Percentiles rank a stretch among this genome's conserved stretches.
Evolutionary conservation across 2,113 vertebrate species (phyloP).

Genomic region (Pampusana beccarii): DNA sequence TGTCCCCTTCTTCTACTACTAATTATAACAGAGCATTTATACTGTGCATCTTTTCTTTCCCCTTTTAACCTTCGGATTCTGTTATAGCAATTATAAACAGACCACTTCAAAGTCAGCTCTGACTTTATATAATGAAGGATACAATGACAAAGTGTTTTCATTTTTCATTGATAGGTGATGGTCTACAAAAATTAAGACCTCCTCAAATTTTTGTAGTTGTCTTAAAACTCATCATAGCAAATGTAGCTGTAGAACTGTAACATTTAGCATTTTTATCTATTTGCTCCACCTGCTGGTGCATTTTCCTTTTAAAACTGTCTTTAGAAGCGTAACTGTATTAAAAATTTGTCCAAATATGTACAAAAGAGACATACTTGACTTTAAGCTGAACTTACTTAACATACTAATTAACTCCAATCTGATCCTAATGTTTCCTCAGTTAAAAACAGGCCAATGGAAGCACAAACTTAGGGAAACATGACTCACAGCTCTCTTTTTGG

Average conservation of each 20-base stretch:
- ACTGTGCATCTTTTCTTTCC: neutral
- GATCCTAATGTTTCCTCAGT: neutral
- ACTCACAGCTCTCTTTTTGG: neutral
- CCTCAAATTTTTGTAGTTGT: neutral
- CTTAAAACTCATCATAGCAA: neutral
- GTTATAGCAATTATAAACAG: neutral
- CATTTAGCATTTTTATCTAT: neutral
- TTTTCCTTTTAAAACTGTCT: neutral
- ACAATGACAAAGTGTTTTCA: neutral
- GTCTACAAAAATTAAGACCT: neutral
- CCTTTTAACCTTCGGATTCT: neutral
- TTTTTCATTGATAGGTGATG: neutral
- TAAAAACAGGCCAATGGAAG: neutral
- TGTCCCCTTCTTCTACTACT: neutral
- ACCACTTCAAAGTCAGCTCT: neutral
- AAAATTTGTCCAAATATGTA: neutral
- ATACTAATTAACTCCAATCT: neutral
- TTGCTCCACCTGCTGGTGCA: constrained; percentile 39
- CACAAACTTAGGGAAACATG: neutral
- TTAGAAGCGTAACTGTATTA: neutral
- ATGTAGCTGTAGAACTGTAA: neutral
- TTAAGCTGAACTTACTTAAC: neutral
- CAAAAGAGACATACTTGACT: neutral
- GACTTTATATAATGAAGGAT: neutral
- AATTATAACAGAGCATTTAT: neutral